Evolutionary conservation across 2,797 vertebrate genomes (phyloP), one percentile per base, ranked within the genome.

Genomic region (Sebastes hubbsi): DNA sequence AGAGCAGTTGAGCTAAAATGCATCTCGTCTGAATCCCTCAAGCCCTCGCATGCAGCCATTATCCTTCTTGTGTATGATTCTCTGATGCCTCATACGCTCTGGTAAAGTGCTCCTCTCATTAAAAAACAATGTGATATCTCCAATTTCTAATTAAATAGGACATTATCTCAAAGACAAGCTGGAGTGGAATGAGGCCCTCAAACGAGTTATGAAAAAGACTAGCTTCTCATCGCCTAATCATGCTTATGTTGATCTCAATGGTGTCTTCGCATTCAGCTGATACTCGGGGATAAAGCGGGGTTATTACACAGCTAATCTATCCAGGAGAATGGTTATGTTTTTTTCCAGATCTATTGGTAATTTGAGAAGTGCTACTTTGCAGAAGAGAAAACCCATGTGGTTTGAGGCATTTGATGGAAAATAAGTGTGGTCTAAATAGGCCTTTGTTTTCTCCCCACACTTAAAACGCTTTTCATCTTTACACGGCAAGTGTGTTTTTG

Each of bases 91-190:
- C 92, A 77, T 91, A 88, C 71, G 88, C 87, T 83, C 86, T 86
- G 88, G 82, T 90, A 95, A 96, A 95, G 93, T 93, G 91, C 85
- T 92, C 90, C 82, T 92, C 94, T 95, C 95, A 96, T 96, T 95
- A 96, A 95, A 94, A 94, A 95, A 94, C 94, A 94, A 95, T 94
- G 94, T 82, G 90, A 92, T 94, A 96, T 96, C 95, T 96, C 95
- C 96, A 92, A 96, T 96, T 97, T 96, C 96, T 97, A 98, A 95
- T 96, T 95, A 96, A 96, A 98, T 97, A 97, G 93, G 94, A 97
- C 97, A 97, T 96, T 97, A 97, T 96, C 96, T 96, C 94, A 93
- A 95, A 95, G 95, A 94, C 95, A 92, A 92, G 92, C 93, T 91
- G 92, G 84, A 92, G 93, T 95, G 88, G 91, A 93, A 91, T 92